These are phyloP conservation scores for Megalops cyprinoides DNA, from an alignment of 2,797 vertebrate species.

Conservation along the genomic window DNA sequence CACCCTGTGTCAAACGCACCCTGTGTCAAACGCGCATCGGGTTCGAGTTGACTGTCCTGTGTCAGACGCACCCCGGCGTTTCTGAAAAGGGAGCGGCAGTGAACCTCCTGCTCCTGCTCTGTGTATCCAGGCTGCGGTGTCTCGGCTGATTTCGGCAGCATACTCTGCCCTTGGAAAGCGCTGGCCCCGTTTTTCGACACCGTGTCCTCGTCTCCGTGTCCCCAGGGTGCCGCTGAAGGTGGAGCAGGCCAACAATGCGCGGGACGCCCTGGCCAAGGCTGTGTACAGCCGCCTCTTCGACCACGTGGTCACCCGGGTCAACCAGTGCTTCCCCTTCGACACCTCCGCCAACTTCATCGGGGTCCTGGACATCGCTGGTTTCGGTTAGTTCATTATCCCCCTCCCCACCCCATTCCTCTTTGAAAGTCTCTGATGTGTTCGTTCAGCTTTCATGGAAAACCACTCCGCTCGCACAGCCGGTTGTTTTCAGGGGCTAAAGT, in stretches of 20 bases:
- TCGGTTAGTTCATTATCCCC: slow-evolving; percentile 75
- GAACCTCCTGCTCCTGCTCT: too few species aligned
- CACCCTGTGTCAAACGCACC: too few species aligned
- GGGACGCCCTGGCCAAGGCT: slow-evolving; percentile 93
- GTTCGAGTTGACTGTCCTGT: too few species aligned
- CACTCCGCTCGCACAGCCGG: not conserved
- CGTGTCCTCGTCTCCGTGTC: not conserved
- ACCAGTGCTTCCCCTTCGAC: slow-evolving; percentile 95
- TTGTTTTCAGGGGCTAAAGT: slow-evolving; percentile 24
- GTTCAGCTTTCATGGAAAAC: too few species aligned
- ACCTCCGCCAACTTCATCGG: slow-evolving; percentile 92
- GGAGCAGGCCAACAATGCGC: slow-evolving; percentile 93
- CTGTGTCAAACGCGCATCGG: too few species aligned
- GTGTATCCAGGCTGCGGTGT: not conserved
- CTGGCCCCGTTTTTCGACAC: not conserved
- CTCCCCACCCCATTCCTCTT: not conserved
- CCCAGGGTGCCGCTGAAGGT: slow-evolving; percentile 92
- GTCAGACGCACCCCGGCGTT: too few species aligned
- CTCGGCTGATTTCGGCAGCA: not conserved
- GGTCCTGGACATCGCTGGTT: slow-evolving; percentile 96
- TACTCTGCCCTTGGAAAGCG: not conserved
- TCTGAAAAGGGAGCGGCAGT: too few species aligned
- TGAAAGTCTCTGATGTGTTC: not conserved
- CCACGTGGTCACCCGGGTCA: slow-evolving; percentile 93
- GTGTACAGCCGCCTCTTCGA: slow-evolving; percentile 95